phyloP scores from a whole-genome alignment of 2,113 vertebrate genomes.

The Plotosus lineatus region DNA sequence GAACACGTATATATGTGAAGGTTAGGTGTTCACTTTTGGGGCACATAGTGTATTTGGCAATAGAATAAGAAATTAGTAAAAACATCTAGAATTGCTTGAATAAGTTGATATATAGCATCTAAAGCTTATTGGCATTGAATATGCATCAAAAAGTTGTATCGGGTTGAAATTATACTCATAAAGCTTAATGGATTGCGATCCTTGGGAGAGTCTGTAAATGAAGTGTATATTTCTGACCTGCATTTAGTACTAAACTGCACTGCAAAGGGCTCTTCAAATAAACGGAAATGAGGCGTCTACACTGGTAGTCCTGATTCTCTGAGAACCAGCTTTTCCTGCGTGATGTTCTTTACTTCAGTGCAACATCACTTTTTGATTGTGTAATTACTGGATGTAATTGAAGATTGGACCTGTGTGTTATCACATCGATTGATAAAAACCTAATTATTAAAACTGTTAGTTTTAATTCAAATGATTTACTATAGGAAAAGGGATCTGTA shows the following conservation, averaged over 20 bases:
- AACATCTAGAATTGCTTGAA: neutral
- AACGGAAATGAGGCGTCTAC: neutral
- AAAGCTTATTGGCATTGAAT: too few species aligned
- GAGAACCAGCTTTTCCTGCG: neutral
- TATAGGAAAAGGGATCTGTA: constrained; percentile 9
- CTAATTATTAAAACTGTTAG: neutral
- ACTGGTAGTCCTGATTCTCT: too few species aligned
- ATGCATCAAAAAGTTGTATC: too few species aligned
- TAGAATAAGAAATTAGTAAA: neutral
- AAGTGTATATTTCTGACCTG: too few species aligned
- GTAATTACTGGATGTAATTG: neutral
- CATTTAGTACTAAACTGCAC: too few species aligned
- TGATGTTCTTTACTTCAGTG: neutral
- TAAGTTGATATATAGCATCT: neutral
- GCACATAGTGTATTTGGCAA: neutral
- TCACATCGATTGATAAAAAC: neutral
- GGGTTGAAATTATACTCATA: too few species aligned
- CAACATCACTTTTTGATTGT: neutral
- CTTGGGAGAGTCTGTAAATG: too few species aligned
- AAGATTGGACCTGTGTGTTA: neutral
- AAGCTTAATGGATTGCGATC: too few species aligned
- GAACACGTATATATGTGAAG: neutral
- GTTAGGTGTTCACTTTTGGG: neutral
- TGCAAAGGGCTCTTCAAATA: too few species aligned
- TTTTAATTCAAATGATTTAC: neutral